Conservation (phyloP, 2,888 invertebrate genomes). For the Hofmannophila pseudospretella region DNA sequence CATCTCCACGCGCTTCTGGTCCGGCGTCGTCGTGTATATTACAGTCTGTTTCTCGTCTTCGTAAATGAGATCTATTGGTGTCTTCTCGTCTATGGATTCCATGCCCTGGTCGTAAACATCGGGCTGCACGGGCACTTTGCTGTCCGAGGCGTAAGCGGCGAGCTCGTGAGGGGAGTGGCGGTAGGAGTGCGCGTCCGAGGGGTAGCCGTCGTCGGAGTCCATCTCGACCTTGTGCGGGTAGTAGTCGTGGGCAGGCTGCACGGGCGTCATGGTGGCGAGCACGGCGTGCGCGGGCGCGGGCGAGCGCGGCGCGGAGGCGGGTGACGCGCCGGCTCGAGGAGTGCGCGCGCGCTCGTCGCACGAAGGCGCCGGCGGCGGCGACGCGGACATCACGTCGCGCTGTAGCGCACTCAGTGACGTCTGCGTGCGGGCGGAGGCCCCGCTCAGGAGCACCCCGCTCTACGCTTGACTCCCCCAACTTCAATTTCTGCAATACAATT, state of each 20-base stretch:
- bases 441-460: conserved; percentile 64
- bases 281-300: conserved; percentile 85
- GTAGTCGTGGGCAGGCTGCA: conserved; percentile 86
- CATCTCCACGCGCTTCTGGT: conserved; percentile 89
- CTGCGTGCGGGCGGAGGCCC: conserved; percentile 58
- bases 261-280: conserved; percentile 92
- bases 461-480: conserved; percentile 42
- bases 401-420: conserved; percentile 49
- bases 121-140: conserved; percentile 78
- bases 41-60: conserved; percentile 91
- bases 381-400: conserved; percentile 67
- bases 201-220: conserved; percentile 79
- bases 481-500: conserved; percentile 57
- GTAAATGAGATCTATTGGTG: conserved; percentile 88
- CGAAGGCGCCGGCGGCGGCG: conserved; percentile 53
- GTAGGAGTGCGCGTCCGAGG: conserved; percentile 80
- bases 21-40: conserved; percentile 87
- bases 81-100: conserved; percentile 81
- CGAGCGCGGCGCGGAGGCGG: conserved; percentile 73
- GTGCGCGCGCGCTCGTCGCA: conserved; percentile 65
- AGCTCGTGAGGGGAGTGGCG: conserved; percentile 76
- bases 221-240: conserved; percentile 80
- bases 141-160: conserved; percentile 71
- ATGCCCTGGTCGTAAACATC: conserved; percentile 70
- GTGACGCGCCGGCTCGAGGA: conserved; percentile 66